These are phyloP conservation scores for Lycorma delicatula DNA, from an alignment of 1,140 invertebrate genomes.

Conservation along the genomic window DNA sequence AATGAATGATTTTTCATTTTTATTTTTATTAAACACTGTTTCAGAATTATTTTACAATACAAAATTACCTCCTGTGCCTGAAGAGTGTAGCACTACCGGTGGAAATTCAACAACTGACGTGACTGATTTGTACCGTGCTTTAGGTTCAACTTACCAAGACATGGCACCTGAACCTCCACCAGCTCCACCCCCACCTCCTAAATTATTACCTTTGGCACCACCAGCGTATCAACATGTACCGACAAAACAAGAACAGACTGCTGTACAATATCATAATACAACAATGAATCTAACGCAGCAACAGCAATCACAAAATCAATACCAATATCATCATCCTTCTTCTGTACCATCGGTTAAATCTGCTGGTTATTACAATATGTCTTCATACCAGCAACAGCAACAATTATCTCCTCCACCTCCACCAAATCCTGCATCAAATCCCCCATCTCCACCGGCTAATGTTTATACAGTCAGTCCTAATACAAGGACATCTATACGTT, in stretches of 20 bases:
- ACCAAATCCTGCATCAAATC: neutral
- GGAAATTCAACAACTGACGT: neutral
- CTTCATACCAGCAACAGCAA: slow-evolving; percentile 9
- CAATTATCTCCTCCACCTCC: slow-evolving; percentile 14
- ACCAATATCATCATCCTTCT: too few species aligned
- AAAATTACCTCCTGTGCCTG: slow-evolving; percentile 54
- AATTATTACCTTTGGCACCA: neutral
- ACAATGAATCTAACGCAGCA: too few species aligned
- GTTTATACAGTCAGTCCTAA: neutral
- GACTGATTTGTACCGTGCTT: slow-evolving; percentile 6
- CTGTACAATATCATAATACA: too few species aligned
- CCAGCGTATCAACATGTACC: neutral
- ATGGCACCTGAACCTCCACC: slow-evolving; percentile 2
- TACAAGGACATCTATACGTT: slow-evolving; percentile 13
- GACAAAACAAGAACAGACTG: neutral
- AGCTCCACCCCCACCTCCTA: slow-evolving; percentile 10
- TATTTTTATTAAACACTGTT: too few species aligned
- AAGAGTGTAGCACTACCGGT: slow-evolving; percentile 40
- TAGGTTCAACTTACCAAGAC: slow-evolving; percentile 4
- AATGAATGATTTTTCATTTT: too few species aligned
- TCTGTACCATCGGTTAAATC: too few species aligned
- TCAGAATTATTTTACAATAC: too few species aligned
- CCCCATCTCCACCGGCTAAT: slow-evolving; percentile 6
- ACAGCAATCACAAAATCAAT: too few species aligned
- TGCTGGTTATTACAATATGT: slow-evolving; percentile 2